These are phyloP conservation scores for Nicator chloris DNA, from an alignment of 2,113 vertebrate species.

Conservation along the genomic window DNA sequence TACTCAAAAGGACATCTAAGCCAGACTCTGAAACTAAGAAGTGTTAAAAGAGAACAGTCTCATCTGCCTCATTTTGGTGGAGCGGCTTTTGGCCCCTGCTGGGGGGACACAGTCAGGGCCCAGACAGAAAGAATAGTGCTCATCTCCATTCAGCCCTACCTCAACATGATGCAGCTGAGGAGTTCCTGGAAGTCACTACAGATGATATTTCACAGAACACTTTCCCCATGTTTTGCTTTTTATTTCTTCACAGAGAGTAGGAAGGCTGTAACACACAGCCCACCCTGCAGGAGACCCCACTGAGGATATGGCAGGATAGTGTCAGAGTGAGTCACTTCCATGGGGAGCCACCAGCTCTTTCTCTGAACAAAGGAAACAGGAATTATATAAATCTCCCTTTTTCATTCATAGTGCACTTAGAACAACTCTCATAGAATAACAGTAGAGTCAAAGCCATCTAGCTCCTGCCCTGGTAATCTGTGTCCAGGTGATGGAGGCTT, in stretches of 20 bases:
- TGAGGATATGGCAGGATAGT: not conserved
- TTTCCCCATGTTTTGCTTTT: not conserved
- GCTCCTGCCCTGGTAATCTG: not conserved
- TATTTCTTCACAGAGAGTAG: not conserved
- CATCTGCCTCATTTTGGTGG: not conserved
- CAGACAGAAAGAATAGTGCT: not conserved
- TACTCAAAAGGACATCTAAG: not conserved
- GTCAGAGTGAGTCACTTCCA: not conserved
- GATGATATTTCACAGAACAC: not conserved
- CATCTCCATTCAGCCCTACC: not conserved
- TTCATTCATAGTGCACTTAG: not conserved
- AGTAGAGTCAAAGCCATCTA: conserved; percentile 21
- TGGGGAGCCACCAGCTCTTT: not conserved
- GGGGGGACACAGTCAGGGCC: fast-evolving
- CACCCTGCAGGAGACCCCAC: not conserved
- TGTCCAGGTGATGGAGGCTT: conserved; percentile 7
- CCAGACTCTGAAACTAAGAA: not conserved
- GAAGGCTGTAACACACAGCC: not conserved
- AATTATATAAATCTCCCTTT: not conserved
- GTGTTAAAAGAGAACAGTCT: not conserved
- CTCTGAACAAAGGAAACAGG: not conserved
- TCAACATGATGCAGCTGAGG: not conserved
- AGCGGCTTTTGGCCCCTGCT: not conserved
- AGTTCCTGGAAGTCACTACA: not conserved
- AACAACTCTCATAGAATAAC: not conserved